phyloP scores from a whole-genome alignment of 2,797 vertebrate species.

The Paguma larvata region DNA sequence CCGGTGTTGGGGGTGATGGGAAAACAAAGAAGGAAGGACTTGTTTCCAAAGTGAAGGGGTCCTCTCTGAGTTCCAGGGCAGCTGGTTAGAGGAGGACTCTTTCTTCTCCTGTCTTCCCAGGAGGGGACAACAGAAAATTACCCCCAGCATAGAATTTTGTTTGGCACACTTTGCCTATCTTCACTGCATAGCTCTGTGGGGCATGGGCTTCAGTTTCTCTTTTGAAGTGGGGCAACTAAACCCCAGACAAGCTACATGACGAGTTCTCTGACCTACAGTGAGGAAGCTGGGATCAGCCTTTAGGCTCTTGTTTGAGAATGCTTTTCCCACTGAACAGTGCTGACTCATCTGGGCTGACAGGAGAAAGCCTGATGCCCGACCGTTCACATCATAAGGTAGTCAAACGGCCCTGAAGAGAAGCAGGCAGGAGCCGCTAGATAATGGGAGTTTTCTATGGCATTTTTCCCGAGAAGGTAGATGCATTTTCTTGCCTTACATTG shows the following conservation, averaged over 20 bases:
- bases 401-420: neutral
- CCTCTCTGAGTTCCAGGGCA: neutral
- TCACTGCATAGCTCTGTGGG: neutral
- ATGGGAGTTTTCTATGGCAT: neutral
- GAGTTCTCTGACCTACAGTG: neutral
- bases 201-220: neutral
- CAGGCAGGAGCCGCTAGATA: neutral
- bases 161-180: neutral
- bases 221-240: neutral
- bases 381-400: neutral
- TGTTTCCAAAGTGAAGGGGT: neutral
- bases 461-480: slow-evolving; percentile 14
- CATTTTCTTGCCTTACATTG: slow-evolving; percentile 47
- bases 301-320: neutral
- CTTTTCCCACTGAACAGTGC: neutral
- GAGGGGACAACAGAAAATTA: neutral
- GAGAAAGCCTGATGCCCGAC: neutral
- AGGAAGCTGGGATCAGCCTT: neutral
- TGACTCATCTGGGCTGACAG: neutral
- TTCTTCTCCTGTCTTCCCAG: neutral
- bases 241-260: neutral
- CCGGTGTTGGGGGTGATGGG: too few species aligned
- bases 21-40: neutral
- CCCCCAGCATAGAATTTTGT: neutral
- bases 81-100: neutral